Conservation (phyloP, 2,888 invertebrate species). For the Gymnoscelis rufifasciata region DNA sequence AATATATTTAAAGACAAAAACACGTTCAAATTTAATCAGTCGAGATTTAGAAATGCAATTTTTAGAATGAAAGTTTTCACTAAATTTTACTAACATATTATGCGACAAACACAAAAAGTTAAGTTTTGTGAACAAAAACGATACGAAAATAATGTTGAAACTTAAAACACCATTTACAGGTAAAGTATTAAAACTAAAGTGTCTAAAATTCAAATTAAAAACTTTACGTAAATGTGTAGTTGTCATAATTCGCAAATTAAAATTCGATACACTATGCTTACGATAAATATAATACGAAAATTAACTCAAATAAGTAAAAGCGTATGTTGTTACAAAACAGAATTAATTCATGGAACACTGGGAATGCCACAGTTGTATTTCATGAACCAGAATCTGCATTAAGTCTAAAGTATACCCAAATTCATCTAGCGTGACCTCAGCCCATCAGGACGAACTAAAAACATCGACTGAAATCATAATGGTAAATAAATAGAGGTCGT, state of each 20-base stretch:
- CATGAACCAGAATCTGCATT: slow-evolving; percentile 42
- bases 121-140: slow-evolving; percentile 33
- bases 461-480: slow-evolving; percentile 28
- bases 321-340: slow-evolving; percentile 67
- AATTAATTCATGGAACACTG: slow-evolving; percentile 44
- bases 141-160: slow-evolving; percentile 43
- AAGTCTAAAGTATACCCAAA: slow-evolving; percentile 50
- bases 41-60: slow-evolving; percentile 77
- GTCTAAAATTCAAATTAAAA: slow-evolving; percentile 40
- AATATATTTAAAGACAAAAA: slow-evolving; percentile 79
- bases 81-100: slow-evolving; percentile 68
- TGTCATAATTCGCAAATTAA: slow-evolving; percentile 71
- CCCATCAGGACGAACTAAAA: slow-evolving; percentile 44
- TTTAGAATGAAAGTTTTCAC: slow-evolving; percentile 65
- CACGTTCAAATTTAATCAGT: slow-evolving; percentile 76
- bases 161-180: slow-evolving; percentile 57
- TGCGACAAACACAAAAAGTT: slow-evolving; percentile 58
- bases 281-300: slow-evolving; percentile 76
- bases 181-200: slow-evolving; percentile 52
- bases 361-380: slow-evolving; percentile 32
- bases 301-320: slow-evolving; percentile 73
- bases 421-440: slow-evolving; percentile 51
- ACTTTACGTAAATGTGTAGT: slow-evolving; percentile 50
- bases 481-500: slow-evolving; percentile 27
- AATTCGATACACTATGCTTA: slow-evolving; percentile 72